Percentiles rank a stretch among this genome's conserved stretches.
phyloP scores from a whole-genome alignment of 2,113 vertebrate species.

The Petromus typicus region DNA sequence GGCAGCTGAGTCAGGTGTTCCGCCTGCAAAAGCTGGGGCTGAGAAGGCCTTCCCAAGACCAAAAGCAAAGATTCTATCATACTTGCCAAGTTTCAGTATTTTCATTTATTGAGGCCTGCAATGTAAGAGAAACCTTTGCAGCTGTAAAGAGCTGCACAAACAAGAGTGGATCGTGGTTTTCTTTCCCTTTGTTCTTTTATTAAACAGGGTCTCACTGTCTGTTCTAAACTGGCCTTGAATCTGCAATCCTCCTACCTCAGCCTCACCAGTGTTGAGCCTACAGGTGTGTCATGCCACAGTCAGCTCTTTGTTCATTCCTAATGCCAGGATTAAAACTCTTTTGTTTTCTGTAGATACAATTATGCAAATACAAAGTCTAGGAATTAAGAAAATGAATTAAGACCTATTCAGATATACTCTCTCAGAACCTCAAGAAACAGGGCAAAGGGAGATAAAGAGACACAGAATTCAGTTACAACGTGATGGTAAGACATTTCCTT shows the following conservation, averaged over 20 bases:
- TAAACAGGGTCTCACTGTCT: background rate
- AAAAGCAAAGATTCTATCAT: background rate
- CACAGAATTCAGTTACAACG: background rate
- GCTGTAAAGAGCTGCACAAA: conserved; percentile 19
- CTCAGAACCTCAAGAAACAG: background rate
- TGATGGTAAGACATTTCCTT: background rate
- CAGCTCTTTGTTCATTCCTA: background rate
- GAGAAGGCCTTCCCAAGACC: background rate
- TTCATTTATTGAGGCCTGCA: background rate
- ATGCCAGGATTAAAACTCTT: conserved; percentile 59
- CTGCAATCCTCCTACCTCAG: background rate
- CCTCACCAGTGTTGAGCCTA: background rate
- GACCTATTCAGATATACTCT: conserved; percentile 38
- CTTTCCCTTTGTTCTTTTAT: background rate
- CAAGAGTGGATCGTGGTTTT: background rate
- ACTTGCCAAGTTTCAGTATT: background rate
- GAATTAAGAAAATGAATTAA: conserved; percentile 62
- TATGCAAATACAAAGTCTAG: conserved; percentile 47
- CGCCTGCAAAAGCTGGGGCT: background rate
- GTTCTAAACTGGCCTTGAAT: background rate
- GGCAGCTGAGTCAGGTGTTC: background rate
- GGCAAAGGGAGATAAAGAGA: background rate
- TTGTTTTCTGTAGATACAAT: conserved; percentile 40
- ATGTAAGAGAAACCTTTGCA: background rate
- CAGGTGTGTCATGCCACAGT: background rate